Conservation (phyloP, 2,797 vertebrate genomes). For the Danio choprae region DNA sequence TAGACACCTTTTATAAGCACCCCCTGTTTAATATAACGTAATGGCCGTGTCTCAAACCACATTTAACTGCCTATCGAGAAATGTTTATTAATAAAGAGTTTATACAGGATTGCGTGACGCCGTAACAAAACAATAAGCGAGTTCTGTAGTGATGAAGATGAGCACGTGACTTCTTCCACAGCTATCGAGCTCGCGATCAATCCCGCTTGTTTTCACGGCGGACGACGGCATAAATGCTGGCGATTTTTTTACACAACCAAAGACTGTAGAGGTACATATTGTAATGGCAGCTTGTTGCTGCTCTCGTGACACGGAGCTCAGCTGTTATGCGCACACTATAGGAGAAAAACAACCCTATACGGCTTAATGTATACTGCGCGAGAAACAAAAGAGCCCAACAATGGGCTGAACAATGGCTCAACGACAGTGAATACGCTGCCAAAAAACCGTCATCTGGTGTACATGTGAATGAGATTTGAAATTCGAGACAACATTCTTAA, state of each 20-base stretch:
- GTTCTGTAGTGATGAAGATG: background rate
- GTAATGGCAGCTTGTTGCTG: background rate
- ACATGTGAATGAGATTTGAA: background rate
- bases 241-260: background rate
- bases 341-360: conserved; percentile 22
- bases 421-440: background rate
- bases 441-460: background rate
- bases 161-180: conserved; percentile 40
- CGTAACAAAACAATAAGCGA: conserved; percentile 16
- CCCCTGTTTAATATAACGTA: background rate
- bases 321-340: background rate
- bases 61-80: background rate
- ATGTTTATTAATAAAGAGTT: background rate
- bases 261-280: background rate
- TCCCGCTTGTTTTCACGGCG: conserved; percentile 7
- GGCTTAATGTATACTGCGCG: conserved; percentile 4
- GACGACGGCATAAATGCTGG: background rate
- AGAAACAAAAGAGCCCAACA: conserved; percentile 58
- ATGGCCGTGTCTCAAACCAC: background rate
- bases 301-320: background rate
- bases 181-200: background rate
- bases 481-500: background rate
- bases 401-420: conserved; percentile 50
- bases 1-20: no score
- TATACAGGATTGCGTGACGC: background rate